Percentiles rank a stretch among this genome's conserved stretches.
phyloP scores from a whole-genome alignment of 2,797 vertebrate species.

The Acropternis orthonyx region DNA sequence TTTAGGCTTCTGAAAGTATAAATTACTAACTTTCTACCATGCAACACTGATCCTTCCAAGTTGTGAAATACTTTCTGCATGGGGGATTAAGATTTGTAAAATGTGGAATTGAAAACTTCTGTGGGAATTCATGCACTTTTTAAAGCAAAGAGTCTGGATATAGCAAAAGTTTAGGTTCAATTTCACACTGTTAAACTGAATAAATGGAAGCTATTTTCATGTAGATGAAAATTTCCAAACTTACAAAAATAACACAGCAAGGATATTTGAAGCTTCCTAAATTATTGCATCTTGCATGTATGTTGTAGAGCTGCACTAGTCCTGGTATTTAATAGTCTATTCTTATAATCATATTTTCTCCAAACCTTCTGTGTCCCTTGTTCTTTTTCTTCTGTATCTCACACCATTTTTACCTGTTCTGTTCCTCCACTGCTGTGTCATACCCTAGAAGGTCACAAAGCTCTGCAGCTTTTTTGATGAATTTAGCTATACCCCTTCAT shows the following conservation, averaged over 20 bases:
- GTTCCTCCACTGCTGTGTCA: not conserved
- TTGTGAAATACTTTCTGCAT: not conserved
- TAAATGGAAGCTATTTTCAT: not conserved
- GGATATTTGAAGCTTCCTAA: not conserved
- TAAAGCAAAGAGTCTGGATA: not conserved
- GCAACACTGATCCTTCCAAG: not conserved
- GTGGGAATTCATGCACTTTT: not conserved
- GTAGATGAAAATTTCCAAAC: not conserved
- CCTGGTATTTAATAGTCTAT: not conserved
- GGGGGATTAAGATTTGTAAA: not conserved
- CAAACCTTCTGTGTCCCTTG: not conserved
- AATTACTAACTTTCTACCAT: not conserved
- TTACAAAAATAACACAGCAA: not conserved
- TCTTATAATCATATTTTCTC: not conserved
- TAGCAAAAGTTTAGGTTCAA: not conserved
- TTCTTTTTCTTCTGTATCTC: not conserved
- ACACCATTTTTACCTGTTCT: not conserved
- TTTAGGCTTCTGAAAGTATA: not conserved
- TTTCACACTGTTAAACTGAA: not conserved
- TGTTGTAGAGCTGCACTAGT: not conserved
- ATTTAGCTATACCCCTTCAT: not conserved
- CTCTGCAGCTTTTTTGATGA: not conserved
- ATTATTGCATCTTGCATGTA: not conserved
- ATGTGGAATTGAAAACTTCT: not conserved
- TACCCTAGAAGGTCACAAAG: not conserved